These are phyloP conservation scores for Dolichopus griseipennis DNA, from an alignment of 2,888 invertebrate species.

Conservation along the genomic window DNA sequence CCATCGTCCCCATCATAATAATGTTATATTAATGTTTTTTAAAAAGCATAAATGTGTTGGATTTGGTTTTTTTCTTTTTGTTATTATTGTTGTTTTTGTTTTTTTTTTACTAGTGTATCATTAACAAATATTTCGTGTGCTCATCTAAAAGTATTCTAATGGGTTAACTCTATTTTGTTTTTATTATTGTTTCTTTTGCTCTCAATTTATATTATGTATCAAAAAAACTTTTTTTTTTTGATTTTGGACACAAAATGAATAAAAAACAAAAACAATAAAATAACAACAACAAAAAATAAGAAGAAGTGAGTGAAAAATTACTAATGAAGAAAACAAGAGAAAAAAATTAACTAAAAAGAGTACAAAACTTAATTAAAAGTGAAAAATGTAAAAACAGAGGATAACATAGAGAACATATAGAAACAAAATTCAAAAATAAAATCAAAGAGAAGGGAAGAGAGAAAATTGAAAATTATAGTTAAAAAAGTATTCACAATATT, in stretches of 20 bases:
- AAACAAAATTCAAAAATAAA: too few species aligned
- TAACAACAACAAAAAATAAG: neutral
- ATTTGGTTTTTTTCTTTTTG: neutral
- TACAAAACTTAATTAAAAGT: constrained; percentile 6
- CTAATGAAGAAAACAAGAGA: neutral
- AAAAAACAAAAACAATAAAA: neutral
- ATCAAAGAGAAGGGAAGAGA: too few species aligned
- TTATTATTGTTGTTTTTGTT: neutral
- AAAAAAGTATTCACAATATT: too few species aligned
- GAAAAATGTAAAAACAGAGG: neutral
- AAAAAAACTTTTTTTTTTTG: too few species aligned
- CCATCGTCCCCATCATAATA: constrained; percentile 4
- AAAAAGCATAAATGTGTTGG: constrained; percentile 1
- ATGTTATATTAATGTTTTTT: constrained; percentile 3
- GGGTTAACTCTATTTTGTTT: neutral
- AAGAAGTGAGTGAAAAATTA: too few species aligned
- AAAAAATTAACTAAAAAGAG: neutral
- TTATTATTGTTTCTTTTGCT: neutral
- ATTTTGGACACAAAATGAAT: too few species aligned
- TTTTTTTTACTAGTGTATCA: neutral
- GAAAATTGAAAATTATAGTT: too few species aligned
- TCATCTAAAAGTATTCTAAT: neutral
- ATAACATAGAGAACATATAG: neutral
- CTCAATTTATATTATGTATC: too few species aligned
- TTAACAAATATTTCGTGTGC: neutral